A percentile compares a stretch with the other conserved stretches of the same genome.
These are phyloP conservation scores for Holothuria scabra DNA, from an alignment of 53 echinoderm and acorn worm species.

Conservation along the genomic window DNA sequence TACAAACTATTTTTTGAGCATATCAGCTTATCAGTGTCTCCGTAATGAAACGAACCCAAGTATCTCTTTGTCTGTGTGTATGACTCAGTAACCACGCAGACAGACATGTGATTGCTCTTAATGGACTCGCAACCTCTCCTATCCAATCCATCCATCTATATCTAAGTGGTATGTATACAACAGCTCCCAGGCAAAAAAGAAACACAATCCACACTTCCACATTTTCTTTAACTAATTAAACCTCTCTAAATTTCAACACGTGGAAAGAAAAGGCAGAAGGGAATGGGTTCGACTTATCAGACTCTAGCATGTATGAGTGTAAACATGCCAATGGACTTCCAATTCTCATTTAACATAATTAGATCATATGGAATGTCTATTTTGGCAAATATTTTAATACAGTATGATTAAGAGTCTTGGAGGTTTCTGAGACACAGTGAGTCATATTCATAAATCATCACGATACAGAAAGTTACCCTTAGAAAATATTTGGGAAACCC, in stretches of 20 bases:
- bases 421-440: conserved; percentile 15
- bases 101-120: not conserved
- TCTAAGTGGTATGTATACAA: too few species aligned
- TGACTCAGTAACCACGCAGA: conserved; percentile 10
- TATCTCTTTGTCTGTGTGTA: not conserved
- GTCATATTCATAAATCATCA: conserved; percentile 22
- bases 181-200: too few species aligned
- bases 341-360: conserved; percentile 30
- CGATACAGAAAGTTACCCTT: not conserved
- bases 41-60: not conserved
- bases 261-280: too few species aligned
- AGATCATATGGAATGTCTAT: not conserved
- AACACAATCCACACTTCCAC: too few species aligned
- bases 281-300: not conserved
- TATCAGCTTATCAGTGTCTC: not conserved
- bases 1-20: not conserved
- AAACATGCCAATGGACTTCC: not conserved
- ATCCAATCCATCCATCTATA: too few species aligned
- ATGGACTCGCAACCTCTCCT: too few species aligned
- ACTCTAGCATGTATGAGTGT: not conserved
- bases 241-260: too few species aligned
- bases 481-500: not conserved
- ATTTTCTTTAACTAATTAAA: too few species aligned
- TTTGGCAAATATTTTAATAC: not conserved
- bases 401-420: not conserved